Evolutionary conservation across 1,140 invertebrate genomes (phyloP).

Genomic region (Thaumatotibia leucotreta): DNA sequence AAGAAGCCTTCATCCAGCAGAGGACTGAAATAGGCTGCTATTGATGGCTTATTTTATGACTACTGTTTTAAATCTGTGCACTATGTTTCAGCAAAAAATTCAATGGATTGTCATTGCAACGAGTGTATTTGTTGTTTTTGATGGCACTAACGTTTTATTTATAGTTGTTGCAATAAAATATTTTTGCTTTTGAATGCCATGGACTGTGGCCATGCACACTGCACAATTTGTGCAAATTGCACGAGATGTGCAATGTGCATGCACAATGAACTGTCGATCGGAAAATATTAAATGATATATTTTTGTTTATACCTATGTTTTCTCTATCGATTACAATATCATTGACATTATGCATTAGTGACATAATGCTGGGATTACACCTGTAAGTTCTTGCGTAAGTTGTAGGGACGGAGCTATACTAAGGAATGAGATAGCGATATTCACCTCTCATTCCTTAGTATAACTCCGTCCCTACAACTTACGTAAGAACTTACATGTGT

Average conservation of each 20-base stretch:
- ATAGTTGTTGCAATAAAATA: slow-evolving; percentile 8
- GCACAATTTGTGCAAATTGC: neutral
- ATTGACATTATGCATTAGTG: neutral
- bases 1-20: too few species aligned
- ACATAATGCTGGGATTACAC: too few species aligned
- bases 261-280: neutral
- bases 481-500: too few species aligned
- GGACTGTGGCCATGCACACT: neutral
- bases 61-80: neutral
- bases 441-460: too few species aligned
- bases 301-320: neutral
- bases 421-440: too few species aligned
- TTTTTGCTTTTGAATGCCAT: neutral
- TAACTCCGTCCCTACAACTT: too few species aligned
- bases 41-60: neutral
- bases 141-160: slow-evolving; percentile 4
- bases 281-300: neutral
- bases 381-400: too few species aligned
- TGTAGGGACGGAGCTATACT: too few species aligned
- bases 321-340: neutral
- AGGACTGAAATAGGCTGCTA: too few species aligned
- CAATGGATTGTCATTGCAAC: slow-evolving; percentile 8
- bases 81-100: neutral
- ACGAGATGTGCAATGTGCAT: neutral
- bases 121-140: slow-evolving; percentile 8